These are phyloP conservation scores for Chrysina gloriosa DNA, from an alignment of 2,888 invertebrate species.

Conservation along the genomic window DNA sequence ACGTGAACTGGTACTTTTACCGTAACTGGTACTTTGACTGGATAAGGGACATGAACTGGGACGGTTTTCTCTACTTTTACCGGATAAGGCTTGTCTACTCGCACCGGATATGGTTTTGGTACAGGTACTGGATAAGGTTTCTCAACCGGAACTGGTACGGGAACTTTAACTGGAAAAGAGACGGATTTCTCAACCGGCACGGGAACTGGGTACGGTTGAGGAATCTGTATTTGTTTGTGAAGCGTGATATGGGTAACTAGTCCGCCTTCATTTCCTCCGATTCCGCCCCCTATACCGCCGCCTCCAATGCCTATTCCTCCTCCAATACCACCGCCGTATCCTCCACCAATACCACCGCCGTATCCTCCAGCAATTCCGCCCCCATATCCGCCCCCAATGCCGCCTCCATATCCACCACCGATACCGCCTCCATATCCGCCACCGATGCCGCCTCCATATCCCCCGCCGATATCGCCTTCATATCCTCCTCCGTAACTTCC, in stretches of 20 bases:
- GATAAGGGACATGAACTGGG: slow-evolving; percentile 19
- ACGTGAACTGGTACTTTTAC: slow-evolving; percentile 31
- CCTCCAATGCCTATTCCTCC: slow-evolving; percentile 36
- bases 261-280: slow-evolving; percentile 56
- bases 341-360: background rate
- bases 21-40: slow-evolving; percentile 33
- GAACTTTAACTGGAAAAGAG: slow-evolving; percentile 19
- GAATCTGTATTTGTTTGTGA: slow-evolving; percentile 29
- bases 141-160: slow-evolving; percentile 32
- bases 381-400: background rate
- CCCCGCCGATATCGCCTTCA: background rate
- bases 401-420: background rate
- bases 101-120: slow-evolving; percentile 39
- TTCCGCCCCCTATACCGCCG: slow-evolving; percentile 2
- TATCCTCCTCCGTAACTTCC: background rate
- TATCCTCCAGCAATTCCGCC: background rate
- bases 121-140: slow-evolving; percentile 36
- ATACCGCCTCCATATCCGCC: background rate
- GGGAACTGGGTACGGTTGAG: slow-evolving; percentile 29
- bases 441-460: slow-evolving; percentile 1
- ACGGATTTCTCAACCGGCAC: slow-evolving; percentile 32
- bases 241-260: slow-evolving; percentile 37
- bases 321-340: slow-evolving; percentile 9
- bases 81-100: slow-evolving; percentile 33
- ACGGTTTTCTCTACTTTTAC: slow-evolving; percentile 27